These are phyloP conservation scores for Philereme vetulata DNA, from an alignment of 2,888 invertebrate genomes.

Conservation along the genomic window DNA sequence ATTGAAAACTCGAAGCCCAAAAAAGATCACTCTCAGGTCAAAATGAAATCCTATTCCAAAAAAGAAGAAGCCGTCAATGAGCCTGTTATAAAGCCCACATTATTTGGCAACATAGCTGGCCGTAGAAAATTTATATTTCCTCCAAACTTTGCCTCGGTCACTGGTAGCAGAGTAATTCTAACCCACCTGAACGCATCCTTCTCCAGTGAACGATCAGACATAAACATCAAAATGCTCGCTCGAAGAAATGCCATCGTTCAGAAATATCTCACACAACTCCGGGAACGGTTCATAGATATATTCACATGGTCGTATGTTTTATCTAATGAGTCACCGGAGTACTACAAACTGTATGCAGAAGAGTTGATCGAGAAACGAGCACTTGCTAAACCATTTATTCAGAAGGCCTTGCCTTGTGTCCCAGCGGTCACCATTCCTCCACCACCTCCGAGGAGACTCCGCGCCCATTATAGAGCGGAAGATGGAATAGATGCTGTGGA, in stretches of 20 bases:
- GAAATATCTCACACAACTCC: not conserved
- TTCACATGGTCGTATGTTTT: constrained; percentile 19
- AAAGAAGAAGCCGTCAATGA: not conserved
- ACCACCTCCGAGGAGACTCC: not conserved
- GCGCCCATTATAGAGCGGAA: not conserved
- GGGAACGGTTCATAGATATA: constrained; percentile 18
- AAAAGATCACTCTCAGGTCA: not conserved
- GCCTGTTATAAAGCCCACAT: not conserved
- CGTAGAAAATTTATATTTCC: constrained; percentile 11
- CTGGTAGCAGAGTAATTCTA: constrained; percentile 10
- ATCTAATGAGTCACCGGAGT: constrained; percentile 10
- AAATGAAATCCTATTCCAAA: constrained; percentile 14
- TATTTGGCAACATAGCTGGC: not conserved
- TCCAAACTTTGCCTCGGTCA: constrained; percentile 17
- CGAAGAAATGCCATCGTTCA: not conserved
- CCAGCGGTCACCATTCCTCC: constrained; percentile 8
- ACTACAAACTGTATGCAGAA: constrained; percentile 3
- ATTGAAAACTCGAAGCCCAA: not conserved
- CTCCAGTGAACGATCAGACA: constrained; percentile 1
- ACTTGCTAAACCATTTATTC: not conserved
- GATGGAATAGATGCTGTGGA: not conserved
- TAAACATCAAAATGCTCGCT: not conserved
- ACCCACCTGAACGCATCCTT: not conserved
- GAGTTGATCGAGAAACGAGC: not conserved
- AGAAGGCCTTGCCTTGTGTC: not conserved